These are phyloP conservation scores for Hemiscyllium ocellatum DNA, from an alignment of 2,113 vertebrate species.

Conservation along the genomic window DNA sequence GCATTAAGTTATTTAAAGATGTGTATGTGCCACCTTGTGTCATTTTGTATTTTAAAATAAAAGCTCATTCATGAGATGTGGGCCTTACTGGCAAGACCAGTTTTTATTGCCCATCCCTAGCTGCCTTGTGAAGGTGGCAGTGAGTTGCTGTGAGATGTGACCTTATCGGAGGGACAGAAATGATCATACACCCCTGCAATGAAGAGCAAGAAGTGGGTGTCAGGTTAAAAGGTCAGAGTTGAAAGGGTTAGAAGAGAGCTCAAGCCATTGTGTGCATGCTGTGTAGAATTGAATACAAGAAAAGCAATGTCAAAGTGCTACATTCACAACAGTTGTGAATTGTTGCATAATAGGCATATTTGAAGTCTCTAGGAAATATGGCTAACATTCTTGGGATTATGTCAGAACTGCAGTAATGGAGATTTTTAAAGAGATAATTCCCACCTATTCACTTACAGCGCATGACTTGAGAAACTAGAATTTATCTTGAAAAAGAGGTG, in stretches of 20 bases:
- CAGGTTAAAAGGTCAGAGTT: background rate
- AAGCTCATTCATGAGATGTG: background rate
- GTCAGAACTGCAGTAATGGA: slow-evolving; percentile 1
- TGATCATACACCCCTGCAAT: background rate
- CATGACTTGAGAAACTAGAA: background rate
- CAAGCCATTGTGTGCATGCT: background rate
- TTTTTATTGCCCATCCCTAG: background rate
- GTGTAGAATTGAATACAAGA: background rate
- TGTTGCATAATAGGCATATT: background rate
- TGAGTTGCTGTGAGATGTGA: background rate
- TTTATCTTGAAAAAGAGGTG: background rate
- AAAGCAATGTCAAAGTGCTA: background rate
- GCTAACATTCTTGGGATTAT: background rate
- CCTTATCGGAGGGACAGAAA: background rate
- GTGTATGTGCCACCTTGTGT: background rate
- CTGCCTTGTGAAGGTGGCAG: background rate
- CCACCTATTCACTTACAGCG: background rate
- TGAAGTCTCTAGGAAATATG: background rate
- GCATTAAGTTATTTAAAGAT: background rate
- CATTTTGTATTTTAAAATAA: background rate
- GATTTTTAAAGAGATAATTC: background rate
- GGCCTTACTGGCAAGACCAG: background rate
- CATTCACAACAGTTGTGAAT: background rate
- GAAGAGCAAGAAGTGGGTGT: background rate
- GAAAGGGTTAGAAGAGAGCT: background rate